phyloP scores from a whole-genome alignment of 1,140 invertebrate genomes.

The Daktulosphaira vitifoliae region DNA sequence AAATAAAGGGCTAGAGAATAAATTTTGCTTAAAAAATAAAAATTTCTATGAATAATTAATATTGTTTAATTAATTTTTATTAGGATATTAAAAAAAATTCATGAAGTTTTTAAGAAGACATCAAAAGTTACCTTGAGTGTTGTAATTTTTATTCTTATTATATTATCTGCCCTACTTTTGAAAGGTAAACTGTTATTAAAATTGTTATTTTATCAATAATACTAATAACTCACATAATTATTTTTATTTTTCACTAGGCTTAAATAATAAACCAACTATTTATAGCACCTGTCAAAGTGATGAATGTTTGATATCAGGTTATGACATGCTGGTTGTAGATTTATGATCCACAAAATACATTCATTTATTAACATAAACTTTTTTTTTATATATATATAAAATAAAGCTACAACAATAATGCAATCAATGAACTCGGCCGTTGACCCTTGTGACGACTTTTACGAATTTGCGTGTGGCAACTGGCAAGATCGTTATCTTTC shows the following conservation, averaged over 20 bases:
- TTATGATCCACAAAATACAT: too few relatives aligned
- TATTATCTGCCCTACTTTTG: background rate
- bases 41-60: too few relatives aligned
- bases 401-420: conserved; percentile 67
- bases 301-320: conserved; percentile 9
- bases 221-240: background rate
- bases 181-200: background rate
- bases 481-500: conserved; percentile 46
- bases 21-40: too few relatives aligned
- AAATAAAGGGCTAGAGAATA: too few relatives aligned
- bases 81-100: too few relatives aligned
- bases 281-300: background rate
- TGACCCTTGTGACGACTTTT: conserved; percentile 92
- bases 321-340: background rate
- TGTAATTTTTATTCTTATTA: too few relatives aligned
- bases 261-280: background rate
- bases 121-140: too few relatives aligned
- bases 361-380: too few relatives aligned
- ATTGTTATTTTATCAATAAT: background rate
- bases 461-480: conserved; percentile 81
- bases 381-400: too few relatives aligned
- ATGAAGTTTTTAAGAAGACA: too few relatives aligned
- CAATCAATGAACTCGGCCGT: conserved; percentile 66
- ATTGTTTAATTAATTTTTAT: too few relatives aligned
- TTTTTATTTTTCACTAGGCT: background rate